phyloP scores from a whole-genome alignment of 2,113 vertebrate genomes.

The Copsychus sechellarum region DNA sequence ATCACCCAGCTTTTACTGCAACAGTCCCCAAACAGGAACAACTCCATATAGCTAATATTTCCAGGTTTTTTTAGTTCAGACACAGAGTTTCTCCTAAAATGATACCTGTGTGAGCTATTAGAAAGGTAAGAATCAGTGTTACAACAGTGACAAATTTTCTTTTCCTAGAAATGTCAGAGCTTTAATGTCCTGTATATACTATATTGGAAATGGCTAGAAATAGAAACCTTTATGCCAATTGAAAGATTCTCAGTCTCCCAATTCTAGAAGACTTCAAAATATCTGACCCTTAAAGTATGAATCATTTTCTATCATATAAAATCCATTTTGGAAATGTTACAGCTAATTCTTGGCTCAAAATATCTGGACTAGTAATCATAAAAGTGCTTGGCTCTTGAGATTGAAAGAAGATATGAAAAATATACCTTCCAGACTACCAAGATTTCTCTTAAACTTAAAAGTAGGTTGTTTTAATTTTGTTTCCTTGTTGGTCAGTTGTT shows the following conservation, averaged over 20 bases:
- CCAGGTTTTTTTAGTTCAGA: constrained; percentile 22
- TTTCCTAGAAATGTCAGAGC: constrained; percentile 32
- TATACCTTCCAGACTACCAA: background rate
- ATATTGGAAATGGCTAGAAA: background rate
- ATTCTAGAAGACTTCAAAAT: background rate
- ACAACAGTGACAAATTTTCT: constrained; percentile 28
- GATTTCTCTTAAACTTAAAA: background rate
- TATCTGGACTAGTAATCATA: background rate
- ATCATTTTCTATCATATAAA: constrained; percentile 26
- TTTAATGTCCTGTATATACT: constrained; percentile 6
- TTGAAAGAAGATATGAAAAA: background rate
- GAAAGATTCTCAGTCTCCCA: background rate
- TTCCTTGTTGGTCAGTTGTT: background rate
- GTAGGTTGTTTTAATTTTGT: background rate
- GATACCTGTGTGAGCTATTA: constrained; percentile 8
- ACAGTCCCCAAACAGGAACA: background rate
- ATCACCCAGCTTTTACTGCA: background rate
- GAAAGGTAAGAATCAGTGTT: constrained; percentile 14
- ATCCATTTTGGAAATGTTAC: constrained; percentile 1
- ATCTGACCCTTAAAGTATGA: background rate
- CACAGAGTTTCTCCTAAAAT: constrained; percentile 14
- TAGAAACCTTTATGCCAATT: background rate
- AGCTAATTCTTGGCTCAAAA: background rate
- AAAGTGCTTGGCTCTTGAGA: background rate
- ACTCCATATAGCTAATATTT: background rate